Conservation (phyloP, 2,888 invertebrate species). For the Cataglyphis cursor region DNA sequence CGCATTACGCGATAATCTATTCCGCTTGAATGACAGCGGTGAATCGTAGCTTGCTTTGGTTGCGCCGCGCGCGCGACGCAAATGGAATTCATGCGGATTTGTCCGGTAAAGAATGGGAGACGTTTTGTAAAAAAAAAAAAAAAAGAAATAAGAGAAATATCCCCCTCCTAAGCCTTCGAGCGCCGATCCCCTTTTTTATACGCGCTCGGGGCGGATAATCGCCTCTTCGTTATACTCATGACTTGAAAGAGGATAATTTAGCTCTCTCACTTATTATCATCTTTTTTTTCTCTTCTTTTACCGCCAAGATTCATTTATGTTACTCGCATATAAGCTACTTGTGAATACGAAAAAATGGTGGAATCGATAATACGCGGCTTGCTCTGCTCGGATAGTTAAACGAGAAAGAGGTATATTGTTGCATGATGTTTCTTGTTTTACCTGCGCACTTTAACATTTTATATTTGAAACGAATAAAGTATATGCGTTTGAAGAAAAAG, state of each 20-base stretch:
- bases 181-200: slow-evolving; percentile 28
- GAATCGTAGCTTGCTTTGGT: slow-evolving; percentile 33
- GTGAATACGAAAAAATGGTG: not conserved
- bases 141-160: slow-evolving; percentile 22
- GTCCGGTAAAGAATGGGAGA: slow-evolving; percentile 16
- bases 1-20: slow-evolving; percentile 41
- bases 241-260: slow-evolving; percentile 20
- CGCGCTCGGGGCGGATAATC: slow-evolving; percentile 23
- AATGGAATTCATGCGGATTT: slow-evolving; percentile 44
- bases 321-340: slow-evolving; percentile 8
- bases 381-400: not conserved
- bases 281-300: not conserved
- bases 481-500: not conserved
- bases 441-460: not conserved
- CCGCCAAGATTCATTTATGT: slow-evolving; percentile 18
- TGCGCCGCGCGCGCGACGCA: slow-evolving; percentile 16
- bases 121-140: slow-evolving; percentile 1
- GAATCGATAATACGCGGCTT: slow-evolving; percentile 21
- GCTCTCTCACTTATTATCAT: not conserved
- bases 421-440: slow-evolving; percentile 1
- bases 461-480: not conserved
- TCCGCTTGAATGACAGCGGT: slow-evolving; percentile 9
- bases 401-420: slow-evolving; percentile 10
- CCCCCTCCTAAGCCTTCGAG: slow-evolving; percentile 20
- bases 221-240: slow-evolving; percentile 31